Base-by-base conservation (phyloP, 2,113 vertebrate species). In the Pseudorectes ferrugineus region DNA sequence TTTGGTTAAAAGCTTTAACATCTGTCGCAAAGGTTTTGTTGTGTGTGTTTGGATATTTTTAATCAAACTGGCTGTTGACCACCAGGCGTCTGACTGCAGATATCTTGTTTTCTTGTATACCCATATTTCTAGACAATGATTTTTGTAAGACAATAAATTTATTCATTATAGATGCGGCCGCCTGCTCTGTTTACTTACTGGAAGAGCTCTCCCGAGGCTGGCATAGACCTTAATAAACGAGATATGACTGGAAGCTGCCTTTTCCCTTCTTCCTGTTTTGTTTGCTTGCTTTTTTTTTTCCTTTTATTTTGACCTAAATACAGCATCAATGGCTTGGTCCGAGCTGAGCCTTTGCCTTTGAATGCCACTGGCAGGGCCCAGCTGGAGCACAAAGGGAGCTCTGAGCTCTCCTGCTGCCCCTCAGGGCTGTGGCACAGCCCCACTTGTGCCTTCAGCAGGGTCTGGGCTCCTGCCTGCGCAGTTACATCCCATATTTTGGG, bases 111-210 rank as follows among this genome's bases (percentile, higher is more conserved):
- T 98, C 98, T 98, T 99, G 98, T 99, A 98, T 98, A 98, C 98
- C 98, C 99, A 98, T 98, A 99, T 99, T 99, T 99, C 98, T 99
- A 99, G 93, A 98, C 98, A 98, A 98, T 98, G 98, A 98, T 98
- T 98, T 99, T 99, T 99, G 98, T 99, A 99, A 98, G 98, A 99
- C 98, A 99, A 99, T 99, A 99, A 99, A 98, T 99, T 98, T 99
- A 99, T 99, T 99, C 98, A 99, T 99, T 98, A 95, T 98, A 98
- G 98, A 98, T 98, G 98, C 92, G 93, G 95, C 96, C 54, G 98
- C 97, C 97, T 98, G 97, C 89, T 97, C 96, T 97, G 76, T 97
- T 98, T 98, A 95, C 97, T 98, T 97, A 89, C 95, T 96, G 62
- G 95, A 96, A 88, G 96, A 96, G 96, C 88, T 71, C 74, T 93